phyloP scores from a whole-genome alignment of 1,140 invertebrate genomes.

The Polypedilum pembai region DNA sequence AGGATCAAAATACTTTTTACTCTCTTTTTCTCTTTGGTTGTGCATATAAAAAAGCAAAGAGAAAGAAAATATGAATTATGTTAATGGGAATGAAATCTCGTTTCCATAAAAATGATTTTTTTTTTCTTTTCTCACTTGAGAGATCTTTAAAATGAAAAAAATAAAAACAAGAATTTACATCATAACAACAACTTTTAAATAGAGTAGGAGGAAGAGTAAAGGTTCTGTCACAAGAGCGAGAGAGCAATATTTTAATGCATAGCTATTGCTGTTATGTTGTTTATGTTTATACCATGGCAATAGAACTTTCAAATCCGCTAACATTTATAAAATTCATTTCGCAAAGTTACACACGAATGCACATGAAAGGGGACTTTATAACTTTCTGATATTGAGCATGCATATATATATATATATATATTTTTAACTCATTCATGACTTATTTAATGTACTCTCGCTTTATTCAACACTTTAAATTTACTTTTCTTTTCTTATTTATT shows the following conservation, averaged over 20 bases:
- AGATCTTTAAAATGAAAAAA: not conserved
- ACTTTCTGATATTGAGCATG: slow-evolving; percentile 5
- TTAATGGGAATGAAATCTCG: slow-evolving; percentile 18
- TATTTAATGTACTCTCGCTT: not conserved
- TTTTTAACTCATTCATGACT: not conserved
- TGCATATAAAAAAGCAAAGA: not conserved
- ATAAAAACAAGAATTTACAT: not conserved
- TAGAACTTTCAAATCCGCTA: not conserved
- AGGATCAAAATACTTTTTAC: not conserved
- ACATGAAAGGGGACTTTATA: not conserved
- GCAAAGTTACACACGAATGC: not conserved
- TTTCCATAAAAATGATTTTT: slow-evolving; percentile 9
- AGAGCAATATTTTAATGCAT: not conserved
- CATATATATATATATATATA: not conserved
- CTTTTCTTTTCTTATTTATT: not conserved
- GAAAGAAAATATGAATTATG: not conserved
- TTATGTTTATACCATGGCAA: not conserved
- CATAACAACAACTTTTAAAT: not conserved
- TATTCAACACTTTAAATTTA: not conserved
- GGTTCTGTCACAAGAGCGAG: not conserved
- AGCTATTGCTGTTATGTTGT: not conserved
- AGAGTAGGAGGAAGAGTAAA: not conserved
- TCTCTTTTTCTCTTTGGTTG: not conserved
- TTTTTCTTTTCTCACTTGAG: too few relatives aligned
- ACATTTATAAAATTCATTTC: not conserved